Conservation (phyloP, 2,888 invertebrate species). For the Sepiola atlantica region DNA sequence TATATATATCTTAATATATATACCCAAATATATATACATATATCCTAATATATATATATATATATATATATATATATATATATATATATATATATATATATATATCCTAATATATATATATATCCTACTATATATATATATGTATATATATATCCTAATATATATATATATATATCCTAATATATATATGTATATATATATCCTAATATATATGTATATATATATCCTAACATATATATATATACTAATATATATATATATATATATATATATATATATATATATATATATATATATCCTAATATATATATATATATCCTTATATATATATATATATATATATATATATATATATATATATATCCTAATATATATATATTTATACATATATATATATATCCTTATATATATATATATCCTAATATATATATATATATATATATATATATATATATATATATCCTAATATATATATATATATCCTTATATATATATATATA, state of each 20-base stretch:
- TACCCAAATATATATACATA: background rate
- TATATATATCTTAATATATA: background rate
- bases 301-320: no score
- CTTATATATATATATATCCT: background rate
- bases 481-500: no score
- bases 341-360: constrained; percentile 32
- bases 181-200: constrained; percentile 8
- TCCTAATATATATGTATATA: background rate
- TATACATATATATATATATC: no score
- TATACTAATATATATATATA: constrained; percentile 24
- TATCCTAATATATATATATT: background rate
- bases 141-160: background rate
- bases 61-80: background rate
- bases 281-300: background rate
- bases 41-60: background rate
- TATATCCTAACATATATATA: background rate
- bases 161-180: background rate
- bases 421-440: constrained; percentile 16
- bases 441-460: constrained; percentile 3
- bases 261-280: constrained; percentile 1
- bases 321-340: background rate
- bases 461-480: background rate
- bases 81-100: background rate
- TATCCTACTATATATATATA: no score
- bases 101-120: background rate